phyloP scores from a whole-genome alignment of 1,140 invertebrate species.

The Listronotus bonariensis region DNA sequence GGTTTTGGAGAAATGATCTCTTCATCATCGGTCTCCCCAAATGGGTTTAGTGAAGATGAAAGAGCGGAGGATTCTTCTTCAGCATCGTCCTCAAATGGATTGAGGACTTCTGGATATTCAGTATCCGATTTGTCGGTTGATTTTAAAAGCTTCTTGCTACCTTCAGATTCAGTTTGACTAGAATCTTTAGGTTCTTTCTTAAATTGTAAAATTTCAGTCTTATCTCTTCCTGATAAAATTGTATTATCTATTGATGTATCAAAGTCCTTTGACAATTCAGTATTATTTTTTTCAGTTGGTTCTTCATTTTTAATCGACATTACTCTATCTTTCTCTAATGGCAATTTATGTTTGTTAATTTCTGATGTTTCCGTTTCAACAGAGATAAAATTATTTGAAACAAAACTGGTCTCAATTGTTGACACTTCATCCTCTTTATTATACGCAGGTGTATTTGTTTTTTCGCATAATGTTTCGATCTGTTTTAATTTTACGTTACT shows the following conservation, averaged over 20 bases:
- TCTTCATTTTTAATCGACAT: not conserved
- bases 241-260: not conserved
- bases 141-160: not conserved
- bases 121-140: constrained; percentile 2
- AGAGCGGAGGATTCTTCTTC: constrained; percentile 15
- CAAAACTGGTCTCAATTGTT: too few relatives aligned
- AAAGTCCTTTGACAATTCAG: not conserved
- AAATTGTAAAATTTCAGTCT: not conserved
- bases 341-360: too few relatives aligned
- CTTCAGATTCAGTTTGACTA: not conserved
- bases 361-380: too few relatives aligned
- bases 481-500: too few relatives aligned
- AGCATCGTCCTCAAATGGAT: constrained; percentile 75
- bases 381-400: too few relatives aligned
- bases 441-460: too few relatives aligned
- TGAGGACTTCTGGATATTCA: constrained; percentile 76
- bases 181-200: not conserved
- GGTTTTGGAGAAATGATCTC: constrained; percentile 52
- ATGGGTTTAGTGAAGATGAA: constrained; percentile 63
- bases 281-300: not conserved
- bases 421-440: too few relatives aligned
- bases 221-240: not conserved
- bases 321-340: too few relatives aligned
- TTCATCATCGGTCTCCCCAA: constrained; percentile 64
- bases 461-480: too few relatives aligned